phyloP scores from a whole-genome alignment of 2,113 vertebrate genomes.

The Felis catus region F.catus_Fca126_mat1.0 CM031417.1:77189001-77189500 shows the following conservation, averaged over 20 bases:
- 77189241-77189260: constrained; percentile 14
- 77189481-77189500: background rate
- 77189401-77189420: too few species aligned
- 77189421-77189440: background rate
- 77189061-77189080: constrained; percentile 80
- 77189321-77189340: background rate
- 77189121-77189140: constrained; percentile 53
- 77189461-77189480: background rate
- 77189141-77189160: constrained; percentile 34
- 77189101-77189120: constrained; percentile 71
- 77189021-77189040: constrained; percentile 65
- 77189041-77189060: constrained; percentile 75
- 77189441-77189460: background rate
- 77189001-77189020: constrained; percentile 73
- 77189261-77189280: background rate
- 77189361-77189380: background rate
- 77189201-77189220: constrained; percentile 43
- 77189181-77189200: background rate
- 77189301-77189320: background rate
- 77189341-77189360: background rate
- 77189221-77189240: constrained; percentile 37
- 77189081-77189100: constrained; percentile 76
- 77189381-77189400: background rate
- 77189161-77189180: background rate
- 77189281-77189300: background rate